Evolutionary conservation across 2,113 vertebrate species (phyloP), one percentile per base, ranked within the genome.

Genomic region (Gallinago jamesoni): DNA sequence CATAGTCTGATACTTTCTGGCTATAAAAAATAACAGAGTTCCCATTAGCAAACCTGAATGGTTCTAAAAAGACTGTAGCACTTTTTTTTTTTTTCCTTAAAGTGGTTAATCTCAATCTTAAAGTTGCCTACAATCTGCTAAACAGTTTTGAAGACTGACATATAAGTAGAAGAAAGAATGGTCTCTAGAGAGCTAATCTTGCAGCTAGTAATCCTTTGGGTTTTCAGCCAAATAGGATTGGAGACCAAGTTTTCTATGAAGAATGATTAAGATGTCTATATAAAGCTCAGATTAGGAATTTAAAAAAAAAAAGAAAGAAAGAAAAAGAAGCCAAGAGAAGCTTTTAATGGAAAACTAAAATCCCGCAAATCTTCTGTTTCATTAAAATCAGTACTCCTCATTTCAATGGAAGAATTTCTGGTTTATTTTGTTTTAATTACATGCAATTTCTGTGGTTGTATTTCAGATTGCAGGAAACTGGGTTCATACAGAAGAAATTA

Each of bases 241-340:
- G 55, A 93, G 35, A 64, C 16, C 41, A 68, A 23, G 39, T 91
- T 92, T 89, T 90, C 59, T 91, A 63, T 53, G 63, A 87, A 64
- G 63, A 90, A 88, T 91, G 64, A 80, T 94, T 96, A 96, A 92
- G 45, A 30, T 57, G 50, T 56, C 55, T 94, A 18, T 67, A 64
- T 77, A 97, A 96, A 96, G 13, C 27, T 94, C 73, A 93, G 68
- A 95, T 95, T 89, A 95, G n/a, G 43, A 91, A 85, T 75, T 85
- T 2, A 4, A 37, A 81, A 84, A 47, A 52, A 39, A 24, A 12
- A 76, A 17, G 19, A 50, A 27, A 53, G 14, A 14, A 53, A 53
- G 14, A 53, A 53, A 72, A 56, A 10, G 5, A 27, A 6, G 22
- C 28, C 0, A 1, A 60, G 41, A 28, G 86, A 84, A 85, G 2